Evolutionary conservation across 2,113 vertebrate genomes (phyloP).

Genomic region (Neopipo cinnamomea): DNA sequence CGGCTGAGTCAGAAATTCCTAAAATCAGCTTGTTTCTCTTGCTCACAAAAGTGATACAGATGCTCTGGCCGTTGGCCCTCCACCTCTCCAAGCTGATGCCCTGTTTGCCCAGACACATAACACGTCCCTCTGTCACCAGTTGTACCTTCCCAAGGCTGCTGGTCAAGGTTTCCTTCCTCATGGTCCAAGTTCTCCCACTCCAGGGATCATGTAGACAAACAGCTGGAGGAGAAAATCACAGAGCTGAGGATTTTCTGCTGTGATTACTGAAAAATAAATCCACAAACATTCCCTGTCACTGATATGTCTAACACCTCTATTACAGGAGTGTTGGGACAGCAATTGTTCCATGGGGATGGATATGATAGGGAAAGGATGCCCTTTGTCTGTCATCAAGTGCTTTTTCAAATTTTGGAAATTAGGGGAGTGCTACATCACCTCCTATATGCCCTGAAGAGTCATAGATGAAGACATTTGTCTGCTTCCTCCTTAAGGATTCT

Average conservation of each 20-base stretch:
- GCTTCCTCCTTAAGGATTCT: neutral
- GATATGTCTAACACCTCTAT: neutral
- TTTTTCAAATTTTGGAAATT: neutral
- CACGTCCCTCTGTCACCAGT: neutral
- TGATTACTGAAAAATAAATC: neutral
- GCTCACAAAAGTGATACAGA: rapidly evolving
- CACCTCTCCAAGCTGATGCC: no score
- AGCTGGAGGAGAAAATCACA: neutral
- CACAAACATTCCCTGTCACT: neutral
- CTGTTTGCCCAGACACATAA: rapidly evolving
- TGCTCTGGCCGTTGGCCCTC: neutral
- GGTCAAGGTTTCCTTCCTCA: neutral
- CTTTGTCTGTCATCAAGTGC: neutral
- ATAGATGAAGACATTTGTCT: neutral
- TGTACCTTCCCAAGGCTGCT: neutral
- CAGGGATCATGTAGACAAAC: neutral
- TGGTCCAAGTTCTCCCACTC: neutral
- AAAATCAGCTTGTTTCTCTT: neutral
- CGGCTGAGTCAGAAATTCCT: neutral
- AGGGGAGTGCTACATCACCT: neutral
- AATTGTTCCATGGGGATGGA: neutral
- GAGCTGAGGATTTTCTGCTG: neutral
- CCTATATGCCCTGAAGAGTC: neutral
- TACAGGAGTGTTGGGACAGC: neutral
- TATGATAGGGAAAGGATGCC: neutral